These are phyloP conservation scores for Grammomys dolichurus DNA, from an alignment of 2,113 vertebrate genomes.

Conservation along the genomic window DNA sequence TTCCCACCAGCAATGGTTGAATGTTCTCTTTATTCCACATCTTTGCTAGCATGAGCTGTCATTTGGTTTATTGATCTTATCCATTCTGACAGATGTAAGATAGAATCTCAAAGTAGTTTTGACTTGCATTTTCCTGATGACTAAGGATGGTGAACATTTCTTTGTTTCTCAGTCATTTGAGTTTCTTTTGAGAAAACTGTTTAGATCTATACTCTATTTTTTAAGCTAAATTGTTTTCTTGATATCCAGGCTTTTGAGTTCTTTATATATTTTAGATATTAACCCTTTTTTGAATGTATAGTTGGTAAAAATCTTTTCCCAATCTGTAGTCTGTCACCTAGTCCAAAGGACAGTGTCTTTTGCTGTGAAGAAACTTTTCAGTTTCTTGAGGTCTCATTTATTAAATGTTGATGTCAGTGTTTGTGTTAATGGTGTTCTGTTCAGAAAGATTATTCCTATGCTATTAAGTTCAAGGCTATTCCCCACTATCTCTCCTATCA, in stretches of 20 bases:
- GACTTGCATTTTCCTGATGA: not conserved
- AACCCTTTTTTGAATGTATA: not conserved
- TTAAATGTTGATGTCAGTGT: not conserved
- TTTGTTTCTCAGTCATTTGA: not conserved
- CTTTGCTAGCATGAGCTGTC: not conserved
- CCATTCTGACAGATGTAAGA: not conserved
- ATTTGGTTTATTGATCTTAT: not conserved
- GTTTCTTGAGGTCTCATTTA: not conserved
- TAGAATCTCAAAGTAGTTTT: not conserved
- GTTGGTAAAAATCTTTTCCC: not conserved
- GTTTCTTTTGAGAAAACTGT: not conserved
- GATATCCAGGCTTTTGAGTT: not conserved
- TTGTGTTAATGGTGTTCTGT: not conserved
- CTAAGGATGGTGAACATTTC: not conserved
- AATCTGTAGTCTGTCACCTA: not conserved
- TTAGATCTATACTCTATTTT: not conserved
- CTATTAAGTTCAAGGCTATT: not conserved
- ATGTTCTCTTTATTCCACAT: not conserved
- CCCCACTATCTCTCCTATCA: not conserved
- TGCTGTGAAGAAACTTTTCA: not conserved
- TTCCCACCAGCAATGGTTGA: not conserved
- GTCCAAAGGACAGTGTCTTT: not conserved
- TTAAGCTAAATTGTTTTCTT: not conserved
- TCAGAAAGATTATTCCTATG: not conserved
- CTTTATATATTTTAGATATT: not conserved